These are phyloP conservation scores for Hephaestus fuliginosus DNA, from an alignment of 2,797 vertebrate species.

Conservation along the genomic window DNA sequence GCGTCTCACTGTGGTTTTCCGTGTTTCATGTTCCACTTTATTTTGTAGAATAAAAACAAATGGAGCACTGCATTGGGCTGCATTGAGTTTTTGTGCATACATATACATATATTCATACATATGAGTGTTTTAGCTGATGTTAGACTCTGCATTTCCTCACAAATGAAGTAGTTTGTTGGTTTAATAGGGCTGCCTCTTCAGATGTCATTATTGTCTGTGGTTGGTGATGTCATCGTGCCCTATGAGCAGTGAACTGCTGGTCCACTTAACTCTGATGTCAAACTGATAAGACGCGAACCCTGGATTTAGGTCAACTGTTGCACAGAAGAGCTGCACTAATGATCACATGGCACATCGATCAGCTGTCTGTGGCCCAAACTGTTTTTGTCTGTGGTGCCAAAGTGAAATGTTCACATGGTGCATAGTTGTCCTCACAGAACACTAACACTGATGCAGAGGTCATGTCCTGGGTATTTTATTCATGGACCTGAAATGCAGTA, in stretches of 20 bases:
- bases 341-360: background rate
- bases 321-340: constrained; percentile 6
- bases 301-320: constrained; percentile 61
- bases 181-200: background rate
- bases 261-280: constrained; percentile 62
- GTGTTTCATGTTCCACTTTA: constrained; percentile 6
- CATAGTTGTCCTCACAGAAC: background rate
- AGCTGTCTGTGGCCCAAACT: no score
- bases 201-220: constrained; percentile 23
- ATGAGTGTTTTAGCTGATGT: background rate
- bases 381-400: background rate
- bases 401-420: background rate
- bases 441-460: background rate
- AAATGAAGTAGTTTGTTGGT: background rate
- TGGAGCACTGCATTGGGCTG: background rate
- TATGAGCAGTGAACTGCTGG: constrained; percentile 13
- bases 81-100: background rate
- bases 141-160: background rate
- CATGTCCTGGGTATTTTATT: background rate
- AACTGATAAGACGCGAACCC: constrained; percentile 77
- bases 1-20: background rate
- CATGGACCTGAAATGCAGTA: background rate
- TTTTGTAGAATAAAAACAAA: constrained; percentile 29
- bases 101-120: no score
- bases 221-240: constrained; percentile 69